These are phyloP conservation scores for Menura novaehollandiae DNA, from an alignment of 2,113 vertebrate species.

Conservation along the genomic window DNA sequence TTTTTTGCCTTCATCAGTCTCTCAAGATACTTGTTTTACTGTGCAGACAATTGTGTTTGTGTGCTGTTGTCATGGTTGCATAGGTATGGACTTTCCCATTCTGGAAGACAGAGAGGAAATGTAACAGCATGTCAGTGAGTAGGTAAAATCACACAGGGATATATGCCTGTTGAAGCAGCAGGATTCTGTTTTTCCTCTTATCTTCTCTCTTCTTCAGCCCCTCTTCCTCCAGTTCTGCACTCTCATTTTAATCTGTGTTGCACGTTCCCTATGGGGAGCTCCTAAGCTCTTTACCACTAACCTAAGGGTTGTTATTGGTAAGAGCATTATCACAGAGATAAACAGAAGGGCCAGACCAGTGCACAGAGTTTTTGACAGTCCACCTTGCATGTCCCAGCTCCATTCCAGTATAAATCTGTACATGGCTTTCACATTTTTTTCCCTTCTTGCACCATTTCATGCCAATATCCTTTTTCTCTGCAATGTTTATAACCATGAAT, in stretches of 20 bases:
- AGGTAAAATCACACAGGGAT: background rate
- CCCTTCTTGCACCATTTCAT: background rate
- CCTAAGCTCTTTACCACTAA: background rate
- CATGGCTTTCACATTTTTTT: background rate
- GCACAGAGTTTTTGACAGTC: background rate
- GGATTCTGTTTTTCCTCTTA: background rate
- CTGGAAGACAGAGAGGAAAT: background rate
- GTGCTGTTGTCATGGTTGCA: constrained; percentile 41
- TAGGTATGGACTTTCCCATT: background rate
- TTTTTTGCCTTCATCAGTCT: background rate
- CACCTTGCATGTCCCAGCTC: background rate
- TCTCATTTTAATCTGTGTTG: background rate
- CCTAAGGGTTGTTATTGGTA: background rate
- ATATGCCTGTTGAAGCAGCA: background rate
- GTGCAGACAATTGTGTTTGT: background rate
- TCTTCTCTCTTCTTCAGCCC: background rate
- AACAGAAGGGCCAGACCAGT: background rate
- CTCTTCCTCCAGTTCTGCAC: background rate
- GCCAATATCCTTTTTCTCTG: background rate
- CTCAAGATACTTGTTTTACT: background rate
- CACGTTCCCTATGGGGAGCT: background rate
- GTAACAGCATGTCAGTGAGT: background rate
- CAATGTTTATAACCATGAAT: background rate
- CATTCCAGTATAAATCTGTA: background rate
- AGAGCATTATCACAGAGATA: background rate